phyloP scores from a whole-genome alignment of 2,888 invertebrate genomes.

The Emmelina monodactyla region DNA sequence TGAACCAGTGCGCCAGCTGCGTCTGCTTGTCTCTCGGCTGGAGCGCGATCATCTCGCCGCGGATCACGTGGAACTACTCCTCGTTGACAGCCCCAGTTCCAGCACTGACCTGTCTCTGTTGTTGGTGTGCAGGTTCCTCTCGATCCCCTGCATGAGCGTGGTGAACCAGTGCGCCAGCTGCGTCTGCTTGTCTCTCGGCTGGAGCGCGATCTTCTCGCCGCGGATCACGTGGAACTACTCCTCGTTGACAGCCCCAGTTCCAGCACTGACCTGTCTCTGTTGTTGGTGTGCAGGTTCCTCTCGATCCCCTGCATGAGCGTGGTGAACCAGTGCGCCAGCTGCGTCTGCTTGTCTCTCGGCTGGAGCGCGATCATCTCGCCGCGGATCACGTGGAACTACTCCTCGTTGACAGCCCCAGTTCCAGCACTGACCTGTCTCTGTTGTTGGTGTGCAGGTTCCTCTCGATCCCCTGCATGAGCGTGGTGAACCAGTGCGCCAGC shows the following conservation, averaged over 20 bases:
- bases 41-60: conserved; percentile 86
- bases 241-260: conserved; percentile 95
- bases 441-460: conserved; percentile 95
- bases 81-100: too few relatives aligned
- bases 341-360: conserved; percentile 87
- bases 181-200: conserved; percentile 89
- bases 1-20: conserved; percentile 94
- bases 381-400: conserved; percentile 77
- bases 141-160: conserved; percentile 95
- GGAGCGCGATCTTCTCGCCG: conserved; percentile 86
- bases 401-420: too few relatives aligned
- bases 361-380: conserved; percentile 89
- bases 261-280: conserved; percentile 95
- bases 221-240: conserved; percentile 80
- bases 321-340: conserved; percentile 94
- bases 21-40: conserved; percentile 91
- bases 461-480: conserved; percentile 96
- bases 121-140: conserved; percentile 93
- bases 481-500: conserved; percentile 94
- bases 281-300: conserved; percentile 93
- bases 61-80: conserved; percentile 77
- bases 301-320: conserved; percentile 97
- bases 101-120: conserved; percentile 96
- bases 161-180: conserved; percentile 95
- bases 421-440: conserved; percentile 93